Evolutionary conservation across 2,888 invertebrate genomes (phyloP).

Genomic region (Agonopterix arenella): DNA sequence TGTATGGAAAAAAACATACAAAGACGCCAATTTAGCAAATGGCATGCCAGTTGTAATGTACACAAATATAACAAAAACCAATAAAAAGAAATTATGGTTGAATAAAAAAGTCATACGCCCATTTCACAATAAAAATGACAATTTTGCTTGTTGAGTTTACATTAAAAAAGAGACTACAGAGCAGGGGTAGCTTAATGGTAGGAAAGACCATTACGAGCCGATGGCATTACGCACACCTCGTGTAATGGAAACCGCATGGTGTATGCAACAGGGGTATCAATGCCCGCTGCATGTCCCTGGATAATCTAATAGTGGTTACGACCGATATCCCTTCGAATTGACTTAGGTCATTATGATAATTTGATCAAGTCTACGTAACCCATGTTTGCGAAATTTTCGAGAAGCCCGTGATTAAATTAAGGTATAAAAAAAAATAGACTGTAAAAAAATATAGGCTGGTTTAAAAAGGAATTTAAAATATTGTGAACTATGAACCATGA

Average conservation of each 20-base stretch:
- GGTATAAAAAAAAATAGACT: no score
- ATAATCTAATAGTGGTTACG: neutral
- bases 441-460: no score
- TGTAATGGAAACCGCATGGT: slow-evolving; percentile 61
- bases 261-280: slow-evolving; percentile 38
- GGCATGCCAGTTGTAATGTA: slow-evolving; percentile 29
- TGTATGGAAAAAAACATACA: slow-evolving; percentile 11
- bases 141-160: slow-evolving; percentile 58
- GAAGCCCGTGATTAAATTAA: no score
- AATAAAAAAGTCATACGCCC: slow-evolving; percentile 50
- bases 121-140: slow-evolving; percentile 55
- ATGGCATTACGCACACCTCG: slow-evolving; percentile 57
- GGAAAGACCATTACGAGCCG: slow-evolving; percentile 55
- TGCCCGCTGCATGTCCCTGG: slow-evolving; percentile 31
- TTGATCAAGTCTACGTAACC: no score
- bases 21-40: slow-evolving; percentile 15
- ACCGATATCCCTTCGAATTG: no score
- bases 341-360: no score
- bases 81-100: slow-evolving; percentile 53
- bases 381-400: no score
- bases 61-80: slow-evolving; percentile 53
- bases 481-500: no score
- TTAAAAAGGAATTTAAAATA: no score
- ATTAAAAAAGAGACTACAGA: slow-evolving; percentile 38
- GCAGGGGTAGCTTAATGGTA: slow-evolving; percentile 58